Percentiles rank a stretch among this genome's conserved stretches.
Conservation (phyloP, 1,140 invertebrate species). For the Proales similis region DNA sequence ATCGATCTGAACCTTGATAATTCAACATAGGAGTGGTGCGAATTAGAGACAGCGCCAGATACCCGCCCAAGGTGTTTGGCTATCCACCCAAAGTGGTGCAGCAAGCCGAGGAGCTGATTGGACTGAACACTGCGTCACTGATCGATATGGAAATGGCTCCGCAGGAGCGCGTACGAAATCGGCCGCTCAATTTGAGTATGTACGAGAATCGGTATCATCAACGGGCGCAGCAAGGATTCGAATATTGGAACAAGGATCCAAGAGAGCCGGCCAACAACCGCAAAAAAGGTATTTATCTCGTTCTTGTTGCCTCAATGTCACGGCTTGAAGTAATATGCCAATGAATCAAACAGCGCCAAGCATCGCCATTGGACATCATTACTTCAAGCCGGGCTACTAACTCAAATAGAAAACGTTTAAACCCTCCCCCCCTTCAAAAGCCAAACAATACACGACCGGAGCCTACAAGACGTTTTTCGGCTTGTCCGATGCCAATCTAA, state of each 20-base stretch:
- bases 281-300: slow-evolving; percentile 14
- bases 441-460: slow-evolving; percentile 27
- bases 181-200: slow-evolving; percentile 5
- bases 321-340: too few relatives aligned
- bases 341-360: slow-evolving; percentile 11
- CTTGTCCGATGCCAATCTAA: slow-evolving; percentile 25
- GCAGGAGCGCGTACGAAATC: slow-evolving; percentile 5
- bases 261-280: slow-evolving; percentile 20
- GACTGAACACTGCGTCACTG: slow-evolving; percentile 23
- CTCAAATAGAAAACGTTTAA: neutral
- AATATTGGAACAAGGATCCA: slow-evolving; percentile 29
- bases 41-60: slow-evolving; percentile 30
- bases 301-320: too few relatives aligned
- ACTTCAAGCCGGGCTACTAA: slow-evolving; percentile 31
- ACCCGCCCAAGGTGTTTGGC: slow-evolving; percentile 21
- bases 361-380: slow-evolving; percentile 29
- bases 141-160: slow-evolving; percentile 10
- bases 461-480: slow-evolving; percentile 35
- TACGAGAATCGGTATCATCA: slow-evolving; percentile 35
- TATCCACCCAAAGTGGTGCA: slow-evolving; percentile 29
- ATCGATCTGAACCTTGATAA: neutral
- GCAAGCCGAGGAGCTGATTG: slow-evolving; percentile 12
- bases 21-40: slow-evolving; percentile 9
- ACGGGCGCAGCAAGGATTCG: slow-evolving; percentile 29
- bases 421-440: neutral